phyloP scores from a whole-genome alignment of 2,113 vertebrate species.

The Megaceryle maxima region DNA sequence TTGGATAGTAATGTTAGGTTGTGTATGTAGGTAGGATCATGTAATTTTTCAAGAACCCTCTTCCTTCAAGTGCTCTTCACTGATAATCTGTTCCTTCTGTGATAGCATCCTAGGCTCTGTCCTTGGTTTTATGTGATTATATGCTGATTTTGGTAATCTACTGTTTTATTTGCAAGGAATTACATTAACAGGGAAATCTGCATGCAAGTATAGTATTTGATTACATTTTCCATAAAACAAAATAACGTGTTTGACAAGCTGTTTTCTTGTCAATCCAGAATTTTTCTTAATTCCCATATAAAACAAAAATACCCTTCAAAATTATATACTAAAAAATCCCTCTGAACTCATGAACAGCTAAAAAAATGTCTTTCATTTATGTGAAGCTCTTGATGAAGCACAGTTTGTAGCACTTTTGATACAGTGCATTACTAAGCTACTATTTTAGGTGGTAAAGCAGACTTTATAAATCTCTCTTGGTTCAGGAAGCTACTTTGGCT shows the following conservation, averaged over 20 bases:
- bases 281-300: neutral
- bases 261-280: neutral
- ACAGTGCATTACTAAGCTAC: neutral
- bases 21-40: neutral
- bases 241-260: neutral
- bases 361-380: neutral
- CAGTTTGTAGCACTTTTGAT: neutral
- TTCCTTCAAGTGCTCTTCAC: neutral
- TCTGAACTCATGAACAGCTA: neutral
- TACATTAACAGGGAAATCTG: neutral
- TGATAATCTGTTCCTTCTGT: neutral
- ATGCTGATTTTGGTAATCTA: neutral
- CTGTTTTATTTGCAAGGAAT: neutral
- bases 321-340: neutral
- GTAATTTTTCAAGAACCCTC: fast-evolving
- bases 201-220: neutral
- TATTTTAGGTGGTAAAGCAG: neutral
- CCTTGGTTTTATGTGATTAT: neutral
- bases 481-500: neutral
- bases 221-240: neutral
- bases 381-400: neutral
- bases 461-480: neutral
- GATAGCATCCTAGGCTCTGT: neutral
- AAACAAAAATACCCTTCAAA: neutral
- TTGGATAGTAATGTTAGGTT: neutral